Evolutionary conservation across 2,797 vertebrate species (phyloP).

Genomic region (Hipposideros larvatus): DNA sequence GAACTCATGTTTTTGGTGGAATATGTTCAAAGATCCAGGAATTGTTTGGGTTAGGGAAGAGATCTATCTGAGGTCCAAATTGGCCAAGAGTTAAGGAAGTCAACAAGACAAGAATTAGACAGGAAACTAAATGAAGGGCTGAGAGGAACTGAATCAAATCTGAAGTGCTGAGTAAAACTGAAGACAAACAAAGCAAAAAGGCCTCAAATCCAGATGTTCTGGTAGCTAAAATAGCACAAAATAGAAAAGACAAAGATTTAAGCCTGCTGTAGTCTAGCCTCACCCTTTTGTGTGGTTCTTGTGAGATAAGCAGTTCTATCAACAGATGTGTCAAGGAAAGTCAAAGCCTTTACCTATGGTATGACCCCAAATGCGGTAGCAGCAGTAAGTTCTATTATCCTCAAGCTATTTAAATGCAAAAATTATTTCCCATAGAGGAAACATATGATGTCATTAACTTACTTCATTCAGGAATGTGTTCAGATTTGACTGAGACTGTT

Average conservation of each 20-base stretch:
- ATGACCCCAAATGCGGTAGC: background rate
- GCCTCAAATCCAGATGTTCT: background rate
- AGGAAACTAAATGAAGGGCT: background rate
- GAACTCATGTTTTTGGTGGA: background rate
- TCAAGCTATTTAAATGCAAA: background rate
- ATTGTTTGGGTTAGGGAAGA: background rate
- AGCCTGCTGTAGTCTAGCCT: background rate
- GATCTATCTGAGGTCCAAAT: background rate
- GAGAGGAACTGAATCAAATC: constrained; percentile 25
- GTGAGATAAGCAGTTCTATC: background rate
- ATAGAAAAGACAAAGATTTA: background rate
- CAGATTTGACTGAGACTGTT: constrained; percentile 3
- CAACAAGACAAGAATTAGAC: background rate
- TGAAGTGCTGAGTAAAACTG: background rate
- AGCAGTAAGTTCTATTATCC: background rate
- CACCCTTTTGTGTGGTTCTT: background rate
- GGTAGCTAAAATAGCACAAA: too few species aligned
- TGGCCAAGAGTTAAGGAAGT: background rate
- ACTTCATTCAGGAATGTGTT: background rate
- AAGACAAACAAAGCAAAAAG: background rate
- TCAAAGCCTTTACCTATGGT: background rate
- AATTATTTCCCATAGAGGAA: background rate
- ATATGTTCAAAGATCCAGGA: background rate
- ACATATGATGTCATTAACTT: background rate
- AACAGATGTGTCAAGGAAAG: background rate